phyloP scores from a whole-genome alignment of 2,113 vertebrate species.

The Clarias batrachus region DNA sequence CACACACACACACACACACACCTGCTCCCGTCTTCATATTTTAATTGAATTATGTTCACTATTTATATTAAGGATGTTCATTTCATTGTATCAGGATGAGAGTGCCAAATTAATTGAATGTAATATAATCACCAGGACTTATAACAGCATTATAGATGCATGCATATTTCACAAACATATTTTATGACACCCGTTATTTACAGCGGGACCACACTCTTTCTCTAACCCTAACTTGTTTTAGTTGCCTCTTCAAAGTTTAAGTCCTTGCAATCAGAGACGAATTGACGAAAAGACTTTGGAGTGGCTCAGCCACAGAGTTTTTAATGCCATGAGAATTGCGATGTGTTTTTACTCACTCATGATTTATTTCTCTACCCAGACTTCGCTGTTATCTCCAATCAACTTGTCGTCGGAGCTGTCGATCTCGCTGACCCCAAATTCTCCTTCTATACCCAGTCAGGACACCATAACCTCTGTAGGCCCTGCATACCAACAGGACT shows the following conservation, averaged over 20 bases:
- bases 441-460: slow-evolving; percentile 56
- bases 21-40: not conserved
- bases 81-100: not conserved
- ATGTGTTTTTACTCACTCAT: not conserved
- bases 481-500: slow-evolving; percentile 59
- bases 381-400: slow-evolving; percentile 68
- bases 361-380: slow-evolving; percentile 66
- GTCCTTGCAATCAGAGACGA: not conserved
- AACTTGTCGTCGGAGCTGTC: slow-evolving; percentile 70
- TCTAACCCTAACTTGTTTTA: not conserved
- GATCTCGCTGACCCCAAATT: slow-evolving; percentile 62
- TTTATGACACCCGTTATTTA: not conserved
- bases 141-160: not conserved
- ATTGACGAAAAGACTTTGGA: not conserved
- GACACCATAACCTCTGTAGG: slow-evolving; percentile 28
- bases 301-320: not conserved
- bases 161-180: not conserved
- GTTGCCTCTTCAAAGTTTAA: not conserved
- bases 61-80: not conserved
- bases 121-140: not conserved
- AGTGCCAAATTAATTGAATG: not conserved
- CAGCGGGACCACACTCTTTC: not conserved
- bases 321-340: not conserved
- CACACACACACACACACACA: too few relatives aligned
- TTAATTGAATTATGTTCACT: too few relatives aligned